Conservation (phyloP, 2,113 vertebrate species). For the Cyanoliseus patagonus region DNA sequence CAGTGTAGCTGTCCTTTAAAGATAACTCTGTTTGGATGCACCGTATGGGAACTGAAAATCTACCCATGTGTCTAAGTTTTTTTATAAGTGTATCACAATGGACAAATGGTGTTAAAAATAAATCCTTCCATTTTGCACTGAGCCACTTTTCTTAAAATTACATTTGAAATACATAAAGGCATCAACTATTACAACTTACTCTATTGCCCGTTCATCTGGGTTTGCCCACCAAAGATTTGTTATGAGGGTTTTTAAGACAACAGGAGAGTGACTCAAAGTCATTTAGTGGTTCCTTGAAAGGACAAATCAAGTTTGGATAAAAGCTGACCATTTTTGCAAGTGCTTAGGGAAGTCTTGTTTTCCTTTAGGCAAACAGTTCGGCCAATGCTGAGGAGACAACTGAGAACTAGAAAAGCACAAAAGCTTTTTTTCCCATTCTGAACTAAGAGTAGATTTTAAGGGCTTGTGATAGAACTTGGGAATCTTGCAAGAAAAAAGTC, state of each 20-base stretch:
- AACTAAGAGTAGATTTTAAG: background rate
- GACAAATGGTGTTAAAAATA: background rate
- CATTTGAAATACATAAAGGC: background rate
- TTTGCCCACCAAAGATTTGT: background rate
- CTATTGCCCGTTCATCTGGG: background rate
- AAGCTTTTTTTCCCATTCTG: background rate
- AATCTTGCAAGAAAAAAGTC: background rate
- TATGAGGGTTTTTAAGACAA: background rate
- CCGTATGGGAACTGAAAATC: background rate
- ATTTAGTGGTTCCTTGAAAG: slow-evolving; percentile 34
- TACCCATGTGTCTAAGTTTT: background rate
- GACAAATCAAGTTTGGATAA: slow-evolving; percentile 27
- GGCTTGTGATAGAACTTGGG: background rate
- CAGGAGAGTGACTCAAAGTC: background rate
- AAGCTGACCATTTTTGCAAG: slow-evolving; percentile 17
- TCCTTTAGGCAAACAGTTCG: slow-evolving; percentile 1
- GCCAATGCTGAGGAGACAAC: background rate
- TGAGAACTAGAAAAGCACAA: background rate
- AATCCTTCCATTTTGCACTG: background rate
- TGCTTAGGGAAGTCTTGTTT: background rate
- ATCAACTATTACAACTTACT: background rate
- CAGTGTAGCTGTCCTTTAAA: background rate
- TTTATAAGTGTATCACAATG: background rate
- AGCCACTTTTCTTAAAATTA: background rate
- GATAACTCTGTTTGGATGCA: background rate